Evolutionary conservation across 2,797 vertebrate species (phyloP).

Genomic region (Anguilla pacifica): DNA sequence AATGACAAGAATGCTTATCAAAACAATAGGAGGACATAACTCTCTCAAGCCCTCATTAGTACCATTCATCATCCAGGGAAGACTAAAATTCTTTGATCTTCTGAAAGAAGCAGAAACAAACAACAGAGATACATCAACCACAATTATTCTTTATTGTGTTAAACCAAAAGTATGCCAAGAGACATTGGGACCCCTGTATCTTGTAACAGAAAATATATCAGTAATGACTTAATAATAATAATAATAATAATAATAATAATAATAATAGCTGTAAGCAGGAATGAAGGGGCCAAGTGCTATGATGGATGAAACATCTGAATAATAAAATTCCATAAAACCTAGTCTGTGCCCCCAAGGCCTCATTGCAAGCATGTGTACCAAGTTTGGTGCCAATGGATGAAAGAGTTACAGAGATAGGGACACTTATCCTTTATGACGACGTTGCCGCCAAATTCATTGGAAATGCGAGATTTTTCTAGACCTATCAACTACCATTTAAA

Average conservation of each 20-base stretch:
- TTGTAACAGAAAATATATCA: conserved; percentile 9
- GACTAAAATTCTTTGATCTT: conserved; percentile 26
- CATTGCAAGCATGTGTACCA: no score
- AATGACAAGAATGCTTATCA: not conserved
- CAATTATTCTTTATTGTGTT: conserved; percentile 8
- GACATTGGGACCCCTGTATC: not conserved
- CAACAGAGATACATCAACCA: conserved; percentile 13
- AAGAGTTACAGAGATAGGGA: no score
- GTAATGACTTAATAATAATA: not conserved
- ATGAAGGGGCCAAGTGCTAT: no score
- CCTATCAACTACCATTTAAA: no score
- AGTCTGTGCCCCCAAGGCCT: no score
- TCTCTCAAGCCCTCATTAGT: conserved; percentile 26
- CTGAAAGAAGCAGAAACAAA: conserved; percentile 26
- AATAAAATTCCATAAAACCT: no score
- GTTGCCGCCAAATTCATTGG: no score
- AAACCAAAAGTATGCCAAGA: conserved; percentile 21
- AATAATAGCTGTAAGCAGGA: not conserved
- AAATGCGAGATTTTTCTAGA: no score
- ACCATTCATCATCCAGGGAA: conserved; percentile 9
- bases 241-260: not conserved
- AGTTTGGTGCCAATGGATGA: no score
- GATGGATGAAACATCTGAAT: no score
- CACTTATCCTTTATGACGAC: no score
- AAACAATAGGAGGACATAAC: conserved; percentile 7